Conservation (phyloP, 2,797 vertebrate genomes). For the Calcarius lapponicus region DNA sequence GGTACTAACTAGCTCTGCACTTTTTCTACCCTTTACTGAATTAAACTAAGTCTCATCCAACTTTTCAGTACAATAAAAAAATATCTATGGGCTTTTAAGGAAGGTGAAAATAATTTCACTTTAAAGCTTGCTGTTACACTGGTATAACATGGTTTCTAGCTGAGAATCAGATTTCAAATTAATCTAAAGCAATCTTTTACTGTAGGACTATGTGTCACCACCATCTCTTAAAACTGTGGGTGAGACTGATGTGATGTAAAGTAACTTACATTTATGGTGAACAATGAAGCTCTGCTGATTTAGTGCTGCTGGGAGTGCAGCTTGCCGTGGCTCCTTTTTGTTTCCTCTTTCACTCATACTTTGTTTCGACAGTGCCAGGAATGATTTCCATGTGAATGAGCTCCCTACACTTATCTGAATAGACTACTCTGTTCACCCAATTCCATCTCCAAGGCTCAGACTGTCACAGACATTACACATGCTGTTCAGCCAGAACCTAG, state of each 20-base stretch:
- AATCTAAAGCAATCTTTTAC: not conserved
- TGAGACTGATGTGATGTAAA: not conserved
- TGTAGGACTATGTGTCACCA: not conserved
- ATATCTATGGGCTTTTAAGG: not conserved
- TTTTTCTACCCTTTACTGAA: not conserved
- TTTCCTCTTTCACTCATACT: slow-evolving; percentile 3
- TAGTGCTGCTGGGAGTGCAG: not conserved
- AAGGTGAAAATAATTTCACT: not conserved
- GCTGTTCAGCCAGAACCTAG: slow-evolving; percentile 7
- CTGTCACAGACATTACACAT: slow-evolving; percentile 26
- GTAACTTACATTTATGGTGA: not conserved
- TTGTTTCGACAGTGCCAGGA: slow-evolving; percentile 5
- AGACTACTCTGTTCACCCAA: slow-evolving; percentile 48
- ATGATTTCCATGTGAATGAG: slow-evolving; percentile 63
- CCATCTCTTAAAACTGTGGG: not conserved
- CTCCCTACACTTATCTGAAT: slow-evolving; percentile 38
- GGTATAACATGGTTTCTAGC: not conserved
- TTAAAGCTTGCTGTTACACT: not conserved
- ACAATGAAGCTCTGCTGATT: not conserved
- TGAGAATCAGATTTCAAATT: not conserved
- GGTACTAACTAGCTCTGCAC: not conserved
- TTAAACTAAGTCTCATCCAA: not conserved
- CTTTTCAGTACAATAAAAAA: not conserved
- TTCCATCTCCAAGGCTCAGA: slow-evolving; percentile 36
- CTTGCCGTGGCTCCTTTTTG: not conserved